Evolutionary conservation across 2,888 invertebrate genomes (phyloP), one percentile per base, ranked within the genome.

Genomic region (Stegana nigrithorax): DNA sequence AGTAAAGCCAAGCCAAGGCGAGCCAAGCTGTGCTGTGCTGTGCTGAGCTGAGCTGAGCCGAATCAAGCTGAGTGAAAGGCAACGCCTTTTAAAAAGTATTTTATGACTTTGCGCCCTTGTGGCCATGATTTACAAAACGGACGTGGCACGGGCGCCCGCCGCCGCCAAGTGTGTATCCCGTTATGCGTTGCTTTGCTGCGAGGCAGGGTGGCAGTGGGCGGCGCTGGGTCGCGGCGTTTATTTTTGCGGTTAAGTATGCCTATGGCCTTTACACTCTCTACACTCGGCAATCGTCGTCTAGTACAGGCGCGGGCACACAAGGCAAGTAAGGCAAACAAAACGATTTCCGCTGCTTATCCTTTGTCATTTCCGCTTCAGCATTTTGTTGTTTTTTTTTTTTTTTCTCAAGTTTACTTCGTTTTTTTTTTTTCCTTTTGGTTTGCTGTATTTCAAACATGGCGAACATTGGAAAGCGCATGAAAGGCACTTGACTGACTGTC

Each of bases 231-330:
- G n/a, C n/a, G n/a, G n/a, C n/a, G n/a, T 70, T 67, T 68, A 66
- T 70, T 60, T 65, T 70, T 70, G 67, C 71, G 71, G 73, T 78
- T 75, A 78, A 75, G 78, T 75, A 76, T 72, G 72, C 78, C 74
- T 68, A 64, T 69, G 65, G 65, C 69, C 76, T 66, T n/a, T n/a
- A n/a, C n/a, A n/a, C n/a, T n/a, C n/a, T n/a, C n/a, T n/a, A n/a
- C n/a, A n/a, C n/a, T n/a, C n/a, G n/a, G n/a, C n/a, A n/a, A n/a
- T n/a, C n/a, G n/a, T n/a, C 39, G 14, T 21, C 59, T 23, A 47
- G 4, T 23, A 23, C 47, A 47, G 14, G n/a, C n/a, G n/a, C n/a
- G n/a, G n/a, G n/a, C n/a, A n/a, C n/a, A n/a, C n/a, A n/a, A n/a
- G n/a, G n/a, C n/a, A n/a, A n/a, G n/a, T 55, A 62, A 63, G 59